phyloP scores from a whole-genome alignment of 2,888 invertebrate species.

The Mesoligia furuncula region DNA sequence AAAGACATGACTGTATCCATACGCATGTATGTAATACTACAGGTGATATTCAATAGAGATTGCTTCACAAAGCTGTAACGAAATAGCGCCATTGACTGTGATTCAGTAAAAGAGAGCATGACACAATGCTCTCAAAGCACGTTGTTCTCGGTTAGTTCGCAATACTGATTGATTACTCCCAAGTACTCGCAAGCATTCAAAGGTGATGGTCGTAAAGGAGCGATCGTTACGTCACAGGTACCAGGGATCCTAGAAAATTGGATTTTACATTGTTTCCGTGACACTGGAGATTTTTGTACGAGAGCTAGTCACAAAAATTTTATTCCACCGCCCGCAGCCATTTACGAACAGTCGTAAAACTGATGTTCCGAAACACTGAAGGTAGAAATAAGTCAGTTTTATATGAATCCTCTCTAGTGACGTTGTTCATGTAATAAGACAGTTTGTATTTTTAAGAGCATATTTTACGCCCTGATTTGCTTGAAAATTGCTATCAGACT shows the following conservation, averaged over 20 bases:
- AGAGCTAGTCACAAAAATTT: constrained; percentile 74
- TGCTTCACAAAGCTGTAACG: constrained; percentile 21
- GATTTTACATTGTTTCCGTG: constrained; percentile 78
- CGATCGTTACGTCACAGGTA: constrained; percentile 66
- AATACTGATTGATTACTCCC: constrained; percentile 76
- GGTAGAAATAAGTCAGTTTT: constrained; percentile 66
- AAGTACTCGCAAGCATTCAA: constrained; percentile 61
- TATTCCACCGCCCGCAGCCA: constrained; percentile 75
- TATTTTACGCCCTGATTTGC: background rate
- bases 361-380: constrained; percentile 70
- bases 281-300: constrained; percentile 69
- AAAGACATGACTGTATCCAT: constrained; percentile 14
- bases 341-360: constrained; percentile 78
- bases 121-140: constrained; percentile 63
- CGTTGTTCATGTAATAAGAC: constrained; percentile 54
- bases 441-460: constrained; percentile 15
- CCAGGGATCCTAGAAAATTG: constrained; percentile 75
- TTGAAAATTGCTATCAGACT: background rate
- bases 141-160: constrained; percentile 65
- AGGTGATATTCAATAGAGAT: constrained; percentile 41
- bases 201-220: constrained; percentile 72
- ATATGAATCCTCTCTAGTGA: constrained; percentile 56
- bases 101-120: constrained; percentile 52
- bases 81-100: constrained; percentile 27
- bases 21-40: constrained; percentile 6